Evolutionary conservation across 2,888 invertebrate species (phyloP).

Genomic region (Timandra comae): DNA sequence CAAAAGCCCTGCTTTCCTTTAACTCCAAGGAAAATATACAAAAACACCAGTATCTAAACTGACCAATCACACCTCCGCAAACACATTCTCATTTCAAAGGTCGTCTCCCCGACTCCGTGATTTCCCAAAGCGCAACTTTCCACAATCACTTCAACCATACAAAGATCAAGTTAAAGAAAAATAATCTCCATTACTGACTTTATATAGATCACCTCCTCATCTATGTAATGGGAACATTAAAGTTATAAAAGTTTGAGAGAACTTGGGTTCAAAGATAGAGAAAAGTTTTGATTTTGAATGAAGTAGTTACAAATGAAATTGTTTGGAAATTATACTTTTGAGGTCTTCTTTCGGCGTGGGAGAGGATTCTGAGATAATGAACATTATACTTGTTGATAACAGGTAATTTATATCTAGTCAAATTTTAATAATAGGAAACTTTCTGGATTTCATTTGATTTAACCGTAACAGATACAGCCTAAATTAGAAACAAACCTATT

Average conservation of each 20-base stretch:
- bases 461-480: too few relatives aligned
- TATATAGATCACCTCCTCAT: constrained; percentile 23
- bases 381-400: too few relatives aligned
- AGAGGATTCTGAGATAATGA: too few relatives aligned
- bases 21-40: too few relatives aligned
- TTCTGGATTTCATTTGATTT: too few relatives aligned
- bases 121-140: constrained; percentile 33
- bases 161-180: constrained; percentile 21
- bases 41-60: constrained; percentile 1
- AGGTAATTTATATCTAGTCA: too few relatives aligned
- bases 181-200: constrained; percentile 24
- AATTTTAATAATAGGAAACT: too few relatives aligned
- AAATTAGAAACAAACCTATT: too few relatives aligned
- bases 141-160: constrained; percentile 18
- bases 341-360: too few relatives aligned
- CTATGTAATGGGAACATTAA: constrained; percentile 17
- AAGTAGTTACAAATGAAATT: constrained; percentile 1
- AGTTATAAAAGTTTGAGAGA: constrained; percentile 11
- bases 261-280: constrained; percentile 13
- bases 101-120: constrained; percentile 19
- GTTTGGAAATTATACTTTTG: not conserved
- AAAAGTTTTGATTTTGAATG: constrained; percentile 13
- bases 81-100: constrained; percentile 16
- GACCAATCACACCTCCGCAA: not conserved
- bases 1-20: too few relatives aligned